Conservation (phyloP, 2,888 invertebrate species). For the Dicyrtomina minuta region DNA sequence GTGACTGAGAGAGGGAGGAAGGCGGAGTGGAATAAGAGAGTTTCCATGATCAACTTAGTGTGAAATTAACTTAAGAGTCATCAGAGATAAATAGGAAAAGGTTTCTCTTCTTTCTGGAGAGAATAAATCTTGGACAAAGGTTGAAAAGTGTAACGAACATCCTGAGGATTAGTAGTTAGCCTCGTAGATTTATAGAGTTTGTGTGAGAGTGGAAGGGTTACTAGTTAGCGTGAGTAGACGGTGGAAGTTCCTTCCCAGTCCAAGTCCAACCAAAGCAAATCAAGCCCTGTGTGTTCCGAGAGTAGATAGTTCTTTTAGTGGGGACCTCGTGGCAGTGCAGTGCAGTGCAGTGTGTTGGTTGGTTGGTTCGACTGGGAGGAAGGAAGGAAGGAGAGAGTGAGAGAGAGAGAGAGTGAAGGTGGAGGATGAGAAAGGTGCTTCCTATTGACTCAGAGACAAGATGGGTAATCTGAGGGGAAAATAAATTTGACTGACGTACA, state of each 20-base stretch:
- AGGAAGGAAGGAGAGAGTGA: neutral
- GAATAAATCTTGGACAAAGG: conserved; percentile 51
- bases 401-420: neutral
- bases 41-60: conserved; percentile 50
- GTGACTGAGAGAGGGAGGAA: conserved; percentile 10
- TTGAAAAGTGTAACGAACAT: conserved; percentile 44
- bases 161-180: conserved; percentile 41
- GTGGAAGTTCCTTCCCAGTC: no score
- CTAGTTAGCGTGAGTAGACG: no score
- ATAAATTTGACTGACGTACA: conserved; percentile 41
- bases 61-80: conserved; percentile 51
- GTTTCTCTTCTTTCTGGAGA: conserved; percentile 35
- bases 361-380: neutral
- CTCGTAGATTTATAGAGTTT: conserved; percentile 39
- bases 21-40: conserved; percentile 18
- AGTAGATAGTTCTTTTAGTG: no score
- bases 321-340: no score
- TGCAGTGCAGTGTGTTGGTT: neutral
- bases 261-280: no score
- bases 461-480: conserved; percentile 33
- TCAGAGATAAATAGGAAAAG: conserved; percentile 46
- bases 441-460: conserved; percentile 25
- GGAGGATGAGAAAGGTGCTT: conserved; percentile 2
- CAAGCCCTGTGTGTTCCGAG: no score
- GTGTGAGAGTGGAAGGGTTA: conserved; percentile 1